Evolutionary conservation across 2,797 vertebrate species (phyloP), one percentile per base, ranked within the genome.

Genomic region (Myiothlypis chrysogaster): DNA sequence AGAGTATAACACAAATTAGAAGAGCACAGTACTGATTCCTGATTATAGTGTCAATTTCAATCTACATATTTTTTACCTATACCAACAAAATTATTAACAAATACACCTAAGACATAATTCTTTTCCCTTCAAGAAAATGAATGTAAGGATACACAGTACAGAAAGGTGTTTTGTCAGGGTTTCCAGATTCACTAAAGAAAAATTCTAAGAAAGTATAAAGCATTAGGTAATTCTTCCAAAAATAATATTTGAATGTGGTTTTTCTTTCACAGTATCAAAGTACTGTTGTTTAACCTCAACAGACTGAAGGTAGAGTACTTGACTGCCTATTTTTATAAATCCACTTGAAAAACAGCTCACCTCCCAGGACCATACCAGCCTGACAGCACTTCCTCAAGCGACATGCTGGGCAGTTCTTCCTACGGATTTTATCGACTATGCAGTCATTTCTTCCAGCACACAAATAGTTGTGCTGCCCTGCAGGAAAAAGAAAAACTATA

Each of bases 311-410:
- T 9, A 79, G 13, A 21, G 17, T 34, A 39, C 39, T 30, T 55
- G 39, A 72, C 24, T 66, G 41, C 20, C 63, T 80, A 2, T 60
- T 87, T 70, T 64, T 44, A 64, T 55, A 39, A 77, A 47, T 15
- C 12, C 37, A 24, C 35, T 44, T 49, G 46, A 78, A 46, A 75
- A 90, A 28, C 32, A 83, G 52, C 88, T 97, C 98, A 99, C 99
- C 99, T 99, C 99, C 99, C 20, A 99, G 98, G 94, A 99, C 99
- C 99, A 99, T 99, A 78, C 99, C 99, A 1, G 99, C 99, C 95
- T 99, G 99, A 93, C 99, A 99, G 97, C 99, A 99, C 96, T 99
- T 99, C 95, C 99, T 97, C 72, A 99, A 98, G 76, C 99, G 99
- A 96, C 99, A 99, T 0, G 99, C 99, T 7, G 99, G 99, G 89